Conservation (phyloP, 1,140 invertebrate species). For the Aphelinus certus region DNA sequence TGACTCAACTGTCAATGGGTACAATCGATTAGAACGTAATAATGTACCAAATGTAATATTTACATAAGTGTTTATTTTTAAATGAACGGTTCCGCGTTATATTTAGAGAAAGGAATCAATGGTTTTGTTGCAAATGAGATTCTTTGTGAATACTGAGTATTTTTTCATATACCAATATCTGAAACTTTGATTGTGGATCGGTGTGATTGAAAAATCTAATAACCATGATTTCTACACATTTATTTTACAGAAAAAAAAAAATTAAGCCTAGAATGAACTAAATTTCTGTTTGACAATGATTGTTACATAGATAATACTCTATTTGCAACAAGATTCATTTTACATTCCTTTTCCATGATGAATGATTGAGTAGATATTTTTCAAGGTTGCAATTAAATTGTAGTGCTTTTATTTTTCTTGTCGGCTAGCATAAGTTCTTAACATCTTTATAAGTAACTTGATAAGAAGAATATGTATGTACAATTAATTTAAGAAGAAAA, state of each 20-base stretch:
- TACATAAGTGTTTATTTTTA: conserved; percentile 6
- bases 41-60: conserved; percentile 15
- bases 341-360: conserved; percentile 37
- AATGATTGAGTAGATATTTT: conserved; percentile 34
- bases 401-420: conserved; percentile 39
- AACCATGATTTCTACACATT: too few species aligned
- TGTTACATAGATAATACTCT: conserved; percentile 12
- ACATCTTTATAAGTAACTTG: conserved; percentile 25
- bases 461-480: conserved; percentile 23
- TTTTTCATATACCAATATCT: not conserved
- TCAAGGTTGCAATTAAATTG: not conserved
- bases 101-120: conserved; percentile 24
- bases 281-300: too few species aligned
- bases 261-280: too few species aligned
- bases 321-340: conserved; percentile 32
- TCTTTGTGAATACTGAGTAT: not conserved
- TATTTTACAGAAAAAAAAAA: too few species aligned
- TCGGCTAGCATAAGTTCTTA: conserved; percentile 37
- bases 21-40: not conserved
- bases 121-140: conserved; percentile 18
- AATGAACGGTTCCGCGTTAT: conserved; percentile 9
- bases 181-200: not conserved
- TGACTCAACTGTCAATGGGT: conserved; percentile 2
- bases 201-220: too few species aligned
- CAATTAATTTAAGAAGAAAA: conserved; percentile 24